Evolutionary conservation across 2,797 vertebrate genomes (phyloP).

Genomic region (Enteromius treurensis): DNA sequence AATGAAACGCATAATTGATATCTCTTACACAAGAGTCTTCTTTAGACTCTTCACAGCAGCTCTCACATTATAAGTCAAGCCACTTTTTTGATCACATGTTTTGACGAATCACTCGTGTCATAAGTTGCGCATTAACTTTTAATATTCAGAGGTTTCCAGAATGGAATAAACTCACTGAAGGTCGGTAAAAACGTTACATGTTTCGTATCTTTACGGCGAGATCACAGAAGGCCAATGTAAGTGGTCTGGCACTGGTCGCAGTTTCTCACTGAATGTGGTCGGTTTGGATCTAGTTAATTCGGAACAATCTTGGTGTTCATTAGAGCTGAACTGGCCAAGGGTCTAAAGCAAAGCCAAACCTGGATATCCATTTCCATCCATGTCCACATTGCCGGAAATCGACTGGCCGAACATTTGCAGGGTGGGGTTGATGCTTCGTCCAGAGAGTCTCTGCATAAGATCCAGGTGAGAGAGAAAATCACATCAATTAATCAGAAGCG

Average conservation of each 20-base stretch:
- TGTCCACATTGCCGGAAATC: constrained; percentile 93
- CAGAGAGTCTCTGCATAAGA: constrained; percentile 87
- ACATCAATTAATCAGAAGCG: constrained; percentile 43
- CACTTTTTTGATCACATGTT: neutral
- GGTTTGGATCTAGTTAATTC: constrained; percentile 34
- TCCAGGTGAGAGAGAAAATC: constrained; percentile 57
- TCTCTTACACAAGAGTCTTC: constrained; percentile 10
- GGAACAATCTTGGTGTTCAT: constrained; percentile 14
- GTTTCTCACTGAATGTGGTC: constrained; percentile 31
- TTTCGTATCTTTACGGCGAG: constrained; percentile 13
- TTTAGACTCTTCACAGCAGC: neutral
- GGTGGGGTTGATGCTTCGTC: constrained; percentile 81
- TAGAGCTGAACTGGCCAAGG: constrained; percentile 17
- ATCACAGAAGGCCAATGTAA: neutral
- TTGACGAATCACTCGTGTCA: neutral
- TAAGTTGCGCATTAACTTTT: neutral
- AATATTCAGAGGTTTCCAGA: neutral
- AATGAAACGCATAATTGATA: constrained; percentile 6
- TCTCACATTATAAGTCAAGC: neutral
- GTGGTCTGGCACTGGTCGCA: constrained; percentile 21
- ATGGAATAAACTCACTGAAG: neutral
- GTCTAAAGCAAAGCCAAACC: constrained; percentile 75
- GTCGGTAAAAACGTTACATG: neutral
- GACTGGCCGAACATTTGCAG: constrained; percentile 98
- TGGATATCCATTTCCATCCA: constrained; percentile 95